phyloP scores from a whole-genome alignment of 1,140 invertebrate species.

The Sweltsa coloradensis region DNA sequence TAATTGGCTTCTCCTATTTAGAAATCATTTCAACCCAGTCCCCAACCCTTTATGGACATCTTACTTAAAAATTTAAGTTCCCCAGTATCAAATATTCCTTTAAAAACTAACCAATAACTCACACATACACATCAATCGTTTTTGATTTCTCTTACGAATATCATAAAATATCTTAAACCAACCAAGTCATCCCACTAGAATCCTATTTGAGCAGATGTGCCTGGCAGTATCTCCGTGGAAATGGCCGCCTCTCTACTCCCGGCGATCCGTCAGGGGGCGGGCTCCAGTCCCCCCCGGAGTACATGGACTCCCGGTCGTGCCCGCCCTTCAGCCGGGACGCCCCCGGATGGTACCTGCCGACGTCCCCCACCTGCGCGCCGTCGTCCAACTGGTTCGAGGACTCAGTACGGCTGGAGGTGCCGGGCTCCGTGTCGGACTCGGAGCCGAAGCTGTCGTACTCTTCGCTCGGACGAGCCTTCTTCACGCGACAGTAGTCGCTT shows the following conservation, averaged over 20 bases:
- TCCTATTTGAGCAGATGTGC: conserved; percentile 8
- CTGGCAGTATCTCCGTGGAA: conserved; percentile 6
- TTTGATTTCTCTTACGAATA: too few relatives aligned
- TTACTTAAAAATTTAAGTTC: too few relatives aligned
- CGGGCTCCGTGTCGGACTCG: conserved; percentile 23
- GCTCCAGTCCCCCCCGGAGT: conserved; percentile 7
- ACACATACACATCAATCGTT: too few relatives aligned
- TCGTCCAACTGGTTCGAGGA: conserved; percentile 22
- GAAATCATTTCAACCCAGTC: too few relatives aligned
- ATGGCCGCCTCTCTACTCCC: too few relatives aligned
- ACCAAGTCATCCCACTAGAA: too few relatives aligned
- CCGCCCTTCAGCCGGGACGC: neutral
- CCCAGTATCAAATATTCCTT: too few relatives aligned
- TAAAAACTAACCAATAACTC: too few relatives aligned
- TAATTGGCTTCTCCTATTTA: too few relatives aligned
- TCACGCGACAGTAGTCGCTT: conserved; percentile 7
- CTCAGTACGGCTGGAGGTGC: conserved; percentile 20
- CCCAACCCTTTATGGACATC: too few relatives aligned
- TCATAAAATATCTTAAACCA: too few relatives aligned
- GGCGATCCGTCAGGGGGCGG: neutral
- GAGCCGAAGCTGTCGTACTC: conserved; percentile 22
- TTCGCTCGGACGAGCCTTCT: conserved; percentile 6
- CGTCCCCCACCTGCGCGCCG: neutral
- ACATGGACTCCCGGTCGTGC: conserved; percentile 1
- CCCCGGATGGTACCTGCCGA: conserved; percentile 1